Percentiles rank a stretch among this genome's conserved stretches.
phyloP scores from a whole-genome alignment of 2,888 invertebrate species.

The Melanostoma mellinum region DNA sequence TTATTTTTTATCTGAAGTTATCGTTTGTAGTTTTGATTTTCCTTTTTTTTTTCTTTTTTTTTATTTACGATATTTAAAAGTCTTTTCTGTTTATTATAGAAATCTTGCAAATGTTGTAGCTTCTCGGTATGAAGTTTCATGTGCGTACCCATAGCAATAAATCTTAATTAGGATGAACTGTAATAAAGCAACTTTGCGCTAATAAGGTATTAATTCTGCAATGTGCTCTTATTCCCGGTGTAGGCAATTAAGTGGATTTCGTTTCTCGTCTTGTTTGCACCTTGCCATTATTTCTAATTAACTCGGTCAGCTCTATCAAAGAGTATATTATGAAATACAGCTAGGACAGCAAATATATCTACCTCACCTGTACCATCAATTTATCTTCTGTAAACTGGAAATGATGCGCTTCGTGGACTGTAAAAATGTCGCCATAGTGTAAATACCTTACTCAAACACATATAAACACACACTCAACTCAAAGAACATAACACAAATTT shows the following conservation, averaged over 20 bases:
- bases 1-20: no score
- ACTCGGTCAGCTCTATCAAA: constrained; percentile 67
- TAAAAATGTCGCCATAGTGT: constrained; percentile 51
- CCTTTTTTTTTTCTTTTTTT: no score
- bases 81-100: no score
- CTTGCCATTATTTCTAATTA: constrained; percentile 72
- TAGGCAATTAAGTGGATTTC: constrained; percentile 64
- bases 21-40: no score
- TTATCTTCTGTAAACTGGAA: constrained; percentile 34
- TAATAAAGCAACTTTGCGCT: constrained; percentile 36
- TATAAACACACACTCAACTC: constrained; percentile 16
- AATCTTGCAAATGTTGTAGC: no score
- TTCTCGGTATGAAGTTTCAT: not conserved
- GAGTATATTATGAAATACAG: constrained; percentile 43
- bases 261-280: constrained; percentile 72
- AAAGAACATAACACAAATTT: constrained; percentile 63
- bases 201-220: constrained; percentile 38
- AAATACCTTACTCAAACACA: constrained; percentile 9
- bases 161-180: constrained; percentile 27
- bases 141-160: not conserved
- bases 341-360: constrained; percentile 21
- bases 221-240: constrained; percentile 16
- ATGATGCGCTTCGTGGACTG: constrained; percentile 54
- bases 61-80: no score
- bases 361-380: constrained; percentile 40